A percentile compares a stretch with the other conserved stretches of the same genome.
phyloP scores from a whole-genome alignment of 2,797 vertebrate genomes.

The Neosilurus hyrtlii region DNA sequence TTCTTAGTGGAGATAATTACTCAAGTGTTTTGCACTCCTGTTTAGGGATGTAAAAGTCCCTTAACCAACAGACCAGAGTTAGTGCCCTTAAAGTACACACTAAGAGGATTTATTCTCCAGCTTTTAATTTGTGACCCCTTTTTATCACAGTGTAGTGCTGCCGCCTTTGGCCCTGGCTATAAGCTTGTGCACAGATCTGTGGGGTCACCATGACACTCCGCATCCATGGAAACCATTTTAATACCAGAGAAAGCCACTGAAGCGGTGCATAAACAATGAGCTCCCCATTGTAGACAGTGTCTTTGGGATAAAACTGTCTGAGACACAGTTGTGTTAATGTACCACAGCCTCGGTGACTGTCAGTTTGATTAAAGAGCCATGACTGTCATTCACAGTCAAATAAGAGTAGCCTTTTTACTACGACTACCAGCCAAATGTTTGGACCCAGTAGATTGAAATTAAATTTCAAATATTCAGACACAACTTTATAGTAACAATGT shows the following conservation, averaged over 20 bases:
- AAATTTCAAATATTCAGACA: neutral
- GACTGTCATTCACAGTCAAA: neutral
- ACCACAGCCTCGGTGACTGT: neutral
- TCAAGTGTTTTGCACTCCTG: neutral
- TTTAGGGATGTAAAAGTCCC: neutral
- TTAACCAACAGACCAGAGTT: neutral
- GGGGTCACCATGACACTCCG: constrained; percentile 39
- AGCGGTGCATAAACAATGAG: neutral
- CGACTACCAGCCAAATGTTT: neutral
- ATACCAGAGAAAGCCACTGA: constrained; percentile 20
- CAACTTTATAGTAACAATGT: neutral
- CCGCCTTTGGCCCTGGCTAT: neutral
- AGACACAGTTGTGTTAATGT: neutral
- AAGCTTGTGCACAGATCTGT: constrained; percentile 31
- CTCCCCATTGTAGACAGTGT: neutral
- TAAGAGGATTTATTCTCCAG: neutral
- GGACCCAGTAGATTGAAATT: neutral
- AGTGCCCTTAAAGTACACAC: neutral
- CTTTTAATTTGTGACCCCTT: neutral
- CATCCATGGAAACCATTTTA: constrained; percentile 40
- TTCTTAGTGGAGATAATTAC: neutral
- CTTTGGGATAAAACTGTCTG: constrained; percentile 18
- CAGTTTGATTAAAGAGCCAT: neutral
- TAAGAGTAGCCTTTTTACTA: neutral
- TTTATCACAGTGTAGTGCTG: neutral